These are phyloP conservation scores for Pogonomyrmex californicus DNA, from an alignment of 1,140 invertebrate genomes.

Conservation along the genomic window DNA sequence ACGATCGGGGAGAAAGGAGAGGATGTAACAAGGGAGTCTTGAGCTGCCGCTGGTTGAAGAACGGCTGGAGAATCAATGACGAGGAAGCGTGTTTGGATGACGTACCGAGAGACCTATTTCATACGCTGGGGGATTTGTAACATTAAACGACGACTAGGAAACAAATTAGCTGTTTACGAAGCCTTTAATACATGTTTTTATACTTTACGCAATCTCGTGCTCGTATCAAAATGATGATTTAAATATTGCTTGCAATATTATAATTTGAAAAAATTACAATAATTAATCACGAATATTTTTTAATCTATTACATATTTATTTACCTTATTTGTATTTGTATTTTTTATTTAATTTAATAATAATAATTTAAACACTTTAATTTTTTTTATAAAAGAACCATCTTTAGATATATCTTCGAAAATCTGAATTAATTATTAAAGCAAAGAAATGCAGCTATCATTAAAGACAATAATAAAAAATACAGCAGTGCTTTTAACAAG, in stretches of 20 bases:
- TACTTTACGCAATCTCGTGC: not conserved
- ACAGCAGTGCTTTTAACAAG: not conserved
- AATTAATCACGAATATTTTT: not conserved
- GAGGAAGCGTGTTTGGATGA: constrained; percentile 30
- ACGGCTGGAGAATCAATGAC: constrained; percentile 42
- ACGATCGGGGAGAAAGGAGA: constrained; percentile 19
- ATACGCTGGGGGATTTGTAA: constrained; percentile 17
- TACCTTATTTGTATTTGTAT: too few species aligned
- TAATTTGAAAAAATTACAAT: not conserved
- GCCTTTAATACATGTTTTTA: not conserved
- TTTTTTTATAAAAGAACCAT: constrained; percentile 19
- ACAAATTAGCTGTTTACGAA: constrained; percentile 10
- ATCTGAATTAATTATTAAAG: not conserved
- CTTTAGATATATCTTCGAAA: not conserved
- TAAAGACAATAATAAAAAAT: not conserved
- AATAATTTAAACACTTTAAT: not conserved
- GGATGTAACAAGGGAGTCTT: constrained; percentile 24
- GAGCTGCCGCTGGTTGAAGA: constrained; percentile 22
- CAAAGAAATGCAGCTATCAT: not conserved
- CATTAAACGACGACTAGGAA: not conserved
- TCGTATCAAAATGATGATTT: not conserved
- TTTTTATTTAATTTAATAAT: too few species aligned
- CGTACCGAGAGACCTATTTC: constrained; percentile 44
- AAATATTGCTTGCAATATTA: not conserved
- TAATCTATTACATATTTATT: not conserved